These are phyloP conservation scores for Lucinisca nassula DNA, from an alignment of 2,888 invertebrate species.

Conservation along the genomic window DNA sequence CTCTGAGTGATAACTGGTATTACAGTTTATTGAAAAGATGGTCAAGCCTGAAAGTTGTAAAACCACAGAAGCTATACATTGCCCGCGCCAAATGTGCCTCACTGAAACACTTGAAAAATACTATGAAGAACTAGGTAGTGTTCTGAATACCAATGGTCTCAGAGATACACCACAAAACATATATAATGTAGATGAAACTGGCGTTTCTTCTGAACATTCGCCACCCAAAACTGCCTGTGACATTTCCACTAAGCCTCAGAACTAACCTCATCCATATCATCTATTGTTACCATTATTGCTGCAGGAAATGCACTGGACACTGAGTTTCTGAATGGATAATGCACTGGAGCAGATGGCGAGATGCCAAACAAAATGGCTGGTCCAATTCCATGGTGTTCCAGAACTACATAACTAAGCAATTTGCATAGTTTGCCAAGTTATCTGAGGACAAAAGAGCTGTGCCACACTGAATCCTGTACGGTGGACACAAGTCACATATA, in stretches of 20 bases:
- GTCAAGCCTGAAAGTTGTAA: too few species aligned
- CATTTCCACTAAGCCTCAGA: background rate
- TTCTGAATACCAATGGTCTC: background rate
- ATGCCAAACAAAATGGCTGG: background rate
- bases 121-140: background rate
- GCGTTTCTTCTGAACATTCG: background rate
- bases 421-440: background rate
- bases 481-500: conserved; percentile 53
- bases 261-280: background rate
- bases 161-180: background rate
- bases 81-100: background rate
- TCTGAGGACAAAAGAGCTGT: background rate
- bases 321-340: background rate
- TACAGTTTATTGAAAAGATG: background rate
- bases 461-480: conserved; percentile 48
- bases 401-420: background rate
- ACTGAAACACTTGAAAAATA: background rate
- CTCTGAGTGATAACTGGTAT: background rate
- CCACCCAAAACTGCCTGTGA: background rate
- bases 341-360: background rate
- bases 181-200: background rate
- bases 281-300: background rate
- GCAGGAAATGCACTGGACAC: background rate
- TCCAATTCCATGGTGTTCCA: background rate
- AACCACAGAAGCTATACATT: background rate